Percentiles rank a stretch among this genome's conserved stretches.
These are phyloP conservation scores for Tetrapedia diversipes DNA, from an alignment of 2,888 invertebrate species.

Conservation along the genomic window DNA sequence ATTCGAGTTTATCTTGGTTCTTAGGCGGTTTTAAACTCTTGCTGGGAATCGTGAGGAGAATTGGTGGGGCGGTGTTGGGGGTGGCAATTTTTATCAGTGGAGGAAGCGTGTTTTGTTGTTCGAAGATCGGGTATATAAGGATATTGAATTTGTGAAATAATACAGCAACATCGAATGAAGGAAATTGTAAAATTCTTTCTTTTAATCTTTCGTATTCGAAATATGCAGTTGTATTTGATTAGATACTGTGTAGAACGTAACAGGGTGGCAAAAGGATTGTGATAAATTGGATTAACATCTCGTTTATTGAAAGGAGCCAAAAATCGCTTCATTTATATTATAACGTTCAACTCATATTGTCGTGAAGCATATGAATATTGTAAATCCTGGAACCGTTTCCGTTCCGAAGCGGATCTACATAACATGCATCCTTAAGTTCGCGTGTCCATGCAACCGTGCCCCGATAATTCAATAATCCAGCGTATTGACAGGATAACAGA, in stretches of 20 bases:
- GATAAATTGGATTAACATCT: too few relatives aligned
- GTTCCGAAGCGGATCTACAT: not conserved
- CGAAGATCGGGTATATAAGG: too few relatives aligned
- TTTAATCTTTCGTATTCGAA: too few relatives aligned
- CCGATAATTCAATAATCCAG: conserved; percentile 14
- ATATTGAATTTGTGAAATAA: too few relatives aligned
- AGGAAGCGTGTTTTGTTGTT: too few relatives aligned
- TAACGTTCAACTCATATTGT: not conserved
- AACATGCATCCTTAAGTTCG: not conserved
- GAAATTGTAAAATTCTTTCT: too few relatives aligned
- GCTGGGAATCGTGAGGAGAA: not conserved
- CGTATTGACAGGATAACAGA: not conserved
- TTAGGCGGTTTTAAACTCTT: not conserved
- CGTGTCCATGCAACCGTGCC: not conserved
- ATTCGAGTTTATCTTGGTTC: not conserved
- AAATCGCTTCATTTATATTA: too few relatives aligned
- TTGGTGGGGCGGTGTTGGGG: not conserved
- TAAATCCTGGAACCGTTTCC: not conserved
- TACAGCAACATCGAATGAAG: too few relatives aligned
- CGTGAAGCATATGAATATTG: not conserved
- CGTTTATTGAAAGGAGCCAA: too few relatives aligned
- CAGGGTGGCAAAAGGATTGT: too few relatives aligned
- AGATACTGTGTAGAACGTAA: too few relatives aligned
- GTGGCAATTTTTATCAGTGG: not conserved
- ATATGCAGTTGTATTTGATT: too few relatives aligned